Conservation (phyloP, 2,113 vertebrate species). For the Ochotona princeps region DNA sequence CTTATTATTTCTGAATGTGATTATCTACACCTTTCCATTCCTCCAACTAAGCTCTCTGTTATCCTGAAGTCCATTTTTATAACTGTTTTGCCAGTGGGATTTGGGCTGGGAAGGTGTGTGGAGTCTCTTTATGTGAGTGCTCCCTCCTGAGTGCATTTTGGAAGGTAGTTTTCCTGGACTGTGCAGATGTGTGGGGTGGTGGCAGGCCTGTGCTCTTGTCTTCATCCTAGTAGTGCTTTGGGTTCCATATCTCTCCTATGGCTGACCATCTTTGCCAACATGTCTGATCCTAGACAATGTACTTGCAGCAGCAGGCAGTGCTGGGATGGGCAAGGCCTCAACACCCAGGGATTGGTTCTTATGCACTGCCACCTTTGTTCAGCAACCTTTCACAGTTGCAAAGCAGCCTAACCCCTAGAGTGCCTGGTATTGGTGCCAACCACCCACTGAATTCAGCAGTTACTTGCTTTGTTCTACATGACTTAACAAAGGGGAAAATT, state of each 20-base stretch:
- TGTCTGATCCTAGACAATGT: no score
- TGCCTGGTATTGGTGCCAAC: no score
- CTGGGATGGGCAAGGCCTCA: neutral
- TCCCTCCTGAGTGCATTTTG: neutral
- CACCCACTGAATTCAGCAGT: no score
- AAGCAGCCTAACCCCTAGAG: neutral
- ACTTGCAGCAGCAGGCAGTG: rapidly evolving
- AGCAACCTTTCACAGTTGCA: rapidly evolving
- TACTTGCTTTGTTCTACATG: neutral
- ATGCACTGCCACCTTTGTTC: neutral
- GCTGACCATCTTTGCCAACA: neutral
- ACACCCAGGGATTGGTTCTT: neutral
- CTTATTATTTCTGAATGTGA: conserved; percentile 2
- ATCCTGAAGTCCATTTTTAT: conserved; percentile 7
- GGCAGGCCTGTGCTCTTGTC: neutral
- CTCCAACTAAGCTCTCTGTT: neutral
- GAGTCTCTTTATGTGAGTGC: neutral
- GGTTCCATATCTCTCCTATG: neutral
- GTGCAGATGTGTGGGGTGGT: neutral
- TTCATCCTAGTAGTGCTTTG: neutral
- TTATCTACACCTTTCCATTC: neutral
- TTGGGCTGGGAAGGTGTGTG: neutral
- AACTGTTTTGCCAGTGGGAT: neutral
- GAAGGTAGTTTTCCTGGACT: neutral
- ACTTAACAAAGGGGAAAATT: neutral